Base-by-base conservation (phyloP, 2,797 vertebrate genomes). In the Kryptolebias ocellatus region DNA sequence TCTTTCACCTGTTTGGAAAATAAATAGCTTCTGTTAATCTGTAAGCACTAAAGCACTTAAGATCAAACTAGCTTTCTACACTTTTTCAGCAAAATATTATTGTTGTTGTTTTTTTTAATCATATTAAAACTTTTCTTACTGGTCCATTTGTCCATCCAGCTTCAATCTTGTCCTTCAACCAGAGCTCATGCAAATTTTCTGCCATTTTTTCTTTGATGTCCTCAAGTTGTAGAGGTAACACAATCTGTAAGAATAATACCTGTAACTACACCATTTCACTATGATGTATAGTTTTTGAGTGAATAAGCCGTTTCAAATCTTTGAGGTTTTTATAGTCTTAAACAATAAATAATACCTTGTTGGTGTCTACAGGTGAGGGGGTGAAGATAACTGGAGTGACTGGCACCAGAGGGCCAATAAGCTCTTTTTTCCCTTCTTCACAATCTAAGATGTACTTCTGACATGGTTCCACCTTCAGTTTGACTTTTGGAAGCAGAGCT, bases 111-210 rank as follows among this genome's bases (percentile, higher is more conserved):
- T 24, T 16, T 15, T 4, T 2, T n/a, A n/a, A 20, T 12, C 2
- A 15, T 16, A 34, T 29, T 27, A 2, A 24, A 51, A 55, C 2
- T 78, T 70, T 64, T 66, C 92, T 73, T 94, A 98, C 97, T 73
- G 92, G 85, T 80, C 95, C 96, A 75, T 96, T 92, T 39, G 94
- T 96, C 97, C 97, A 99, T 75, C 96, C 97, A 51, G 95, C 93
- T 71, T 97, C 96, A 59, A 96, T 95, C 86, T 94, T 97, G 83
- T 97, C 96, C 94, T 95, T 93, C 63, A 95, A 95, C 97, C 96
- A 98, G 75, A 98, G 94, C 69, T 98, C 97, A 57, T 99, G 97
- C 79, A 97, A 95, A 83, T 98, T 97, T 74, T 97, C 96, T 31
- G 97, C 96, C 87, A 98, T 90, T 84, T 95, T 96, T 83, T 98